Conservation (phyloP, 2,113 vertebrate genomes). For the Callipepla californica region DNA sequence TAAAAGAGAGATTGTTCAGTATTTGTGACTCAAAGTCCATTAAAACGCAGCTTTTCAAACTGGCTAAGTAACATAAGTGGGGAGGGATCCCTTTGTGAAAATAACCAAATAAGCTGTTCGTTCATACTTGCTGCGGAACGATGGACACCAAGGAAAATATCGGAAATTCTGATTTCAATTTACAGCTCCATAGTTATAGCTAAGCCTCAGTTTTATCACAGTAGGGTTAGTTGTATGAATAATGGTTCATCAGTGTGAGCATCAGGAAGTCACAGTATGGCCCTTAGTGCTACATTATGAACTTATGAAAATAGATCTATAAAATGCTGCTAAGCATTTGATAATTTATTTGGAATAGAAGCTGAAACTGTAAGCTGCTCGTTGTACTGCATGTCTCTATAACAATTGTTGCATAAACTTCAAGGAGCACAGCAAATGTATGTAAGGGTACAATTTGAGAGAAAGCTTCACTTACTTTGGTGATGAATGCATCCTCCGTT, state of each 20-base stretch:
- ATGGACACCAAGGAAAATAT: neutral
- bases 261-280: neutral
- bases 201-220: neutral
- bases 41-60: neutral
- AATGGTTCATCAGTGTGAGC: neutral
- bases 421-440: neutral
- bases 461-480: neutral
- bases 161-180: neutral
- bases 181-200: neutral
- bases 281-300: neutral
- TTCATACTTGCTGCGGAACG: neutral
- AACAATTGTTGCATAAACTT: neutral
- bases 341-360: constrained; percentile 40
- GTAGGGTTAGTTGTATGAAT: neutral
- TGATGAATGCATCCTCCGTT: neutral
- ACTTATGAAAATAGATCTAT: neutral
- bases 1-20: neutral
- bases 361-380: neutral
- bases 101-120: neutral
- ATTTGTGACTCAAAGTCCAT: neutral
- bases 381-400: neutral
- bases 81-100: neutral
- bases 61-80: neutral
- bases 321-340: neutral
- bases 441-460: neutral